Conservation (phyloP, 2,888 invertebrate genomes). For the Ariolimax columbianus region DNA sequence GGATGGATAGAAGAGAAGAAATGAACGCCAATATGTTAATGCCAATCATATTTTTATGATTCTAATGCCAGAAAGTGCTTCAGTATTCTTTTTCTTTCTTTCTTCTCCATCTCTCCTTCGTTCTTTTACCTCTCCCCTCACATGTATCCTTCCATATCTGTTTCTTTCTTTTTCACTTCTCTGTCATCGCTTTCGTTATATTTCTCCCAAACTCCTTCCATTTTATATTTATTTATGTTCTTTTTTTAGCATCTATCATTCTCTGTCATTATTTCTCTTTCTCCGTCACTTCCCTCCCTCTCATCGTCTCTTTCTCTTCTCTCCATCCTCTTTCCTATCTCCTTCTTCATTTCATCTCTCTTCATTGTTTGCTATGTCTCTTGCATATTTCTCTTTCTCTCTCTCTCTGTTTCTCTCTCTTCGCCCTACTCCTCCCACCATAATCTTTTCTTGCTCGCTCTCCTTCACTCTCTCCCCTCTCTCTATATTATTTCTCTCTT, state of each 20-base stretch:
- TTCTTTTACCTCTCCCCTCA: neutral
- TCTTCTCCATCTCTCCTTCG: neutral
- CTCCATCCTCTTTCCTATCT: neutral
- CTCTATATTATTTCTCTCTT: no score
- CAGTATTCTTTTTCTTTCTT: neutral
- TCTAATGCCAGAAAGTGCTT: neutral
- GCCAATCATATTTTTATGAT: neutral
- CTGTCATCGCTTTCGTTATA: neutral
- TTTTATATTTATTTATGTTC: no score
- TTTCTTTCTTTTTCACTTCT: no score
- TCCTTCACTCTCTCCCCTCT: no score
- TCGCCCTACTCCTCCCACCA: no score
- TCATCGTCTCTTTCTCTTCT: no score
- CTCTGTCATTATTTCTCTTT: neutral
- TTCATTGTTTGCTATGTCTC: neutral
- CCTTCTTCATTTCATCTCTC: conserved; percentile 3
- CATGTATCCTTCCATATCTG: no score
- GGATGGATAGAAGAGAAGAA: neutral
- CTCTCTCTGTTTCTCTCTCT: neutral
- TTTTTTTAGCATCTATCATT: neutral
- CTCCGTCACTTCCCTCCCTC: no score
- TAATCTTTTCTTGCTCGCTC: no score
- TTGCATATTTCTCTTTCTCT: neutral
- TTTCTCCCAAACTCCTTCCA: no score
- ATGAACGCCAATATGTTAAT: neutral